Evolutionary conservation across 2,888 invertebrate species (phyloP), one percentile per base, ranked within the genome.

Genomic region (Lepas anatifera): DNA sequence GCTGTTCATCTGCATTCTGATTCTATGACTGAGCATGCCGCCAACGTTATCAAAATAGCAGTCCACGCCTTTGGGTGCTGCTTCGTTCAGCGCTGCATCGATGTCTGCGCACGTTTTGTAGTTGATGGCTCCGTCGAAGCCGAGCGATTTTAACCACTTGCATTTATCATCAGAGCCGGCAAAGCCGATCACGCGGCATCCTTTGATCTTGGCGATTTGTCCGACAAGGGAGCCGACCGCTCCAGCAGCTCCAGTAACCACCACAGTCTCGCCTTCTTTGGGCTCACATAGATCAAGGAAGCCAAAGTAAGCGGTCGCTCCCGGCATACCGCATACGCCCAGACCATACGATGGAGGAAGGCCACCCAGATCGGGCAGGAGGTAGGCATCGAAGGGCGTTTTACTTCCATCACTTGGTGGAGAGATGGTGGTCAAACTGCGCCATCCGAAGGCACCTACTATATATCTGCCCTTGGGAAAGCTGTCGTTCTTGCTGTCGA

Each of bases 151-250:
- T n/a, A n/a, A n/a, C n/a, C n/a, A n/a, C n/a, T n/a, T n/a, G n/a
- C n/a, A n/a, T n/a, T n/a, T n/a, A n/a, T n/a, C n/a, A n/a, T n/a
- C n/a, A n/a, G n/a, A n/a, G n/a, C n/a, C n/a, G n/a, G n/a, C n/a
- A n/a, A 87, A 84, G 4, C 89, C 89, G 74, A 90, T 85, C 0
- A 88, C 89, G 70, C 79, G 83, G 75, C 88, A 86, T 48, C 78
- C 79, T 78, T 87, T 83, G 67, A 87, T 84, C 81, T 89, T 90
- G 1, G 86, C 90, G 73, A 91, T 87, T 81, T 90, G 90, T 2
- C 90, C 90, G 35, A 89, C 90, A 68, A 87, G 83, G 71, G 85
- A 86, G 10, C 90, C 91, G 18, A 90, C 89, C 46, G 89, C 90
- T 27, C 90, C 90, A 32, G 88, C 90, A 22, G 90, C 90, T 7